Evolutionary conservation across 2,888 invertebrate species (phyloP).

Genomic region (Neria commutata): DNA sequence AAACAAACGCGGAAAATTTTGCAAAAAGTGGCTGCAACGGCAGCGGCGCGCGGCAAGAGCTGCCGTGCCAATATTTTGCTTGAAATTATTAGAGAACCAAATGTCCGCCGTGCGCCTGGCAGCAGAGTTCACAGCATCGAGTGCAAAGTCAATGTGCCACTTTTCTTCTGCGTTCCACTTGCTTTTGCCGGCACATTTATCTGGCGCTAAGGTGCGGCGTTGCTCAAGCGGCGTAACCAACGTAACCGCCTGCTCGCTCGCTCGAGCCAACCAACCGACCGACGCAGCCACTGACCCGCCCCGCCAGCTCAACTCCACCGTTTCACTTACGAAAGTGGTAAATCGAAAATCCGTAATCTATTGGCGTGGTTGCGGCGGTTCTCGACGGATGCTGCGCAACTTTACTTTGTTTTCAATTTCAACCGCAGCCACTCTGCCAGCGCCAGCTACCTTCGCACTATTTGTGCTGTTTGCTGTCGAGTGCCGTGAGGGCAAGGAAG

Average conservation of each 20-base stretch:
- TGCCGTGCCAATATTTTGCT: too few relatives aligned
- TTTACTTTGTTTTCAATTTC: slow-evolving; percentile 28
- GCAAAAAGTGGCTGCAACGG: neutral
- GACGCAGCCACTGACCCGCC: too few relatives aligned
- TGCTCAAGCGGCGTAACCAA: too few relatives aligned
- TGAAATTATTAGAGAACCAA: too few relatives aligned
- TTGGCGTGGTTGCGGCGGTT: slow-evolving; percentile 32
- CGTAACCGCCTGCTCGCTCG: too few relatives aligned
- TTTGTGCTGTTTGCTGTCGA: slow-evolving; percentile 9
- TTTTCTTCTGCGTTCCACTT: too few relatives aligned
- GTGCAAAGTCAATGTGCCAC: too few relatives aligned
- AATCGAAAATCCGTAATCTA: slow-evolving; percentile 37
- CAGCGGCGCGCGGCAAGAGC: too few relatives aligned
- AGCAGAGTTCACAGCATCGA: neutral
- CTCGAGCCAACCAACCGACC: too few relatives aligned
- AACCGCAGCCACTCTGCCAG: neutral
- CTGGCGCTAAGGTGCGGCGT: slow-evolving; percentile 5
- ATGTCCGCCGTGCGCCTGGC: too few relatives aligned
- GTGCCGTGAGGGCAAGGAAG: neutral
- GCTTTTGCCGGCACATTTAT: slow-evolving; percentile 12
- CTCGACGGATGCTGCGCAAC: slow-evolving; percentile 2
- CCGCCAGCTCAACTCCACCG: neutral
- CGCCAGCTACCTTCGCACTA: slow-evolving; percentile 2
- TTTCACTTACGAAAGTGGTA: neutral
- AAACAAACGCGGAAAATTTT: too few relatives aligned